phyloP scores from a whole-genome alignment of 2,888 invertebrate genomes.

The Rhingia rostrata region DNA sequence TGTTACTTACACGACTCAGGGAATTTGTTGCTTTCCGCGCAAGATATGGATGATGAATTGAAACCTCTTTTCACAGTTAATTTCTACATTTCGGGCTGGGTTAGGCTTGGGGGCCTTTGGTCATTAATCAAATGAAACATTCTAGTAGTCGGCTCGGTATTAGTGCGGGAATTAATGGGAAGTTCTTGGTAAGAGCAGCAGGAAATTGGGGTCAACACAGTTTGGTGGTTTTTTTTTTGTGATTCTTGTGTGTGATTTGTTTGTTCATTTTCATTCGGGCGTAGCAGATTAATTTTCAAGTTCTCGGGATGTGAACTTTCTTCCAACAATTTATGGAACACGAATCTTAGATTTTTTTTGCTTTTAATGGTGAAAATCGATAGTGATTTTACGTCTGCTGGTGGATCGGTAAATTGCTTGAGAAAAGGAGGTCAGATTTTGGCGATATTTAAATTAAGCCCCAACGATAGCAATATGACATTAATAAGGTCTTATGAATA shows the following conservation, averaged over 20 bases:
- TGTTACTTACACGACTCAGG: conserved; percentile 39
- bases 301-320: conserved; percentile 17
- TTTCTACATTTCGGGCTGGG: conserved; percentile 22
- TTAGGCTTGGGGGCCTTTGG: conserved; percentile 11
- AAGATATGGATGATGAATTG: conserved; percentile 33
- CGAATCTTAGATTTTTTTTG: not conserved
- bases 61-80: conserved; percentile 44
- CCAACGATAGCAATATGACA: no score
- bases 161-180: conserved; percentile 25
- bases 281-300: conserved; percentile 21
- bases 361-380: conserved; percentile 7
- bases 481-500: no score
- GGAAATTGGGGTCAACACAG: conserved; percentile 48
- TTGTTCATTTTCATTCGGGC: conserved; percentile 34
- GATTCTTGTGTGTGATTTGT: conserved; percentile 25
- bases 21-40: conserved; percentile 13
- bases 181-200: conserved; percentile 37
- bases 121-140: conserved; percentile 51
- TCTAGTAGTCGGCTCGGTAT: conserved; percentile 10
- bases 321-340: conserved; percentile 5
- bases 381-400: not conserved
- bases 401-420: not conserved
- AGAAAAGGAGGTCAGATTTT: not conserved
- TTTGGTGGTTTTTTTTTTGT: conserved; percentile 51
- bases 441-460: no score